Conservation (phyloP, 2,113 vertebrate genomes). For the Cyprinodon brontotheroides region DNA sequence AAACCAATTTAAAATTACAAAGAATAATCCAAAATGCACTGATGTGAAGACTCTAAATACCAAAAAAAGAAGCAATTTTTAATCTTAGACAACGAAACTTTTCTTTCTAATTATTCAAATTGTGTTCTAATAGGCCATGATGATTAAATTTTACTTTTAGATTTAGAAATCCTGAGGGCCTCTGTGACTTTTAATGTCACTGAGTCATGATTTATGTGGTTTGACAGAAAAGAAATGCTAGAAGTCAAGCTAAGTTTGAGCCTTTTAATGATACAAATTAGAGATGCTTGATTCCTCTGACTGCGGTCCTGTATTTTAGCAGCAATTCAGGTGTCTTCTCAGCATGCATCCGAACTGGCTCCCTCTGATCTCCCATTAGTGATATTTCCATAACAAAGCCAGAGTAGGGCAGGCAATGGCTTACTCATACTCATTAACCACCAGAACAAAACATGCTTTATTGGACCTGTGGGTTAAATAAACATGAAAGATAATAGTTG, state of each 20-base stretch:
- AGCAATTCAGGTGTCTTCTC: constrained; percentile 30
- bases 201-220: neutral
- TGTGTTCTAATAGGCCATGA: neutral
- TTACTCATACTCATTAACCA: constrained; percentile 34
- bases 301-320: constrained; percentile 11
- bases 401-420: constrained; percentile 4
- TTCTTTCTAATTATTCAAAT: neutral
- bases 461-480: constrained; percentile 1
- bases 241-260: neutral
- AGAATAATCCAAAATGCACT: neutral
- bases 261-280: constrained; percentile 13
- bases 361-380: constrained; percentile 55
- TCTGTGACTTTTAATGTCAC: neutral
- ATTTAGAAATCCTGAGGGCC: neutral
- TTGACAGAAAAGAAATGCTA: neutral
- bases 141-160: neutral
- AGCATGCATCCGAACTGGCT: constrained; percentile 32
- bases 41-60: neutral
- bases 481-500: constrained; percentile 14
- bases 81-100: neutral
- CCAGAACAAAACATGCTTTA: constrained; percentile 30
- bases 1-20: too few relatives aligned
- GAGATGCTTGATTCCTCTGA: constrained; percentile 43
- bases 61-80: neutral
- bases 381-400: constrained; percentile 48